phyloP scores from a whole-genome alignment of 2,797 vertebrate genomes.

The Knipowitschia caucasica region DNA sequence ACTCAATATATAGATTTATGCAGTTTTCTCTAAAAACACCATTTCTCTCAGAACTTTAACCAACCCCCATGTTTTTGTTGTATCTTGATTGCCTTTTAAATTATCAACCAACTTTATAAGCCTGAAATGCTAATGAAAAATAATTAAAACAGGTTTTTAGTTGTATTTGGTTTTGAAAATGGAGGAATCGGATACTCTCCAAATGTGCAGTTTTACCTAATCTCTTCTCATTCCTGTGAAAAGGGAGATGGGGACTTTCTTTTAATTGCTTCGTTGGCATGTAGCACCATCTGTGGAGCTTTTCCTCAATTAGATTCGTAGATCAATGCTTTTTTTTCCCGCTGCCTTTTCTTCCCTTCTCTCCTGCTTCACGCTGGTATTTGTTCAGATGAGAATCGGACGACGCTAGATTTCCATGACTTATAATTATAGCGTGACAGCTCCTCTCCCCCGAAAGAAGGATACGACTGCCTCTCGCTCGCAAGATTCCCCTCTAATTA shows the following conservation, averaged over 20 bases:
- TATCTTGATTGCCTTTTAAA: too few species aligned
- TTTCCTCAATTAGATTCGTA: slow-evolving; percentile 64
- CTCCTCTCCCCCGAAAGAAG: slow-evolving; percentile 33
- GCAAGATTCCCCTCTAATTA: slow-evolving; percentile 57
- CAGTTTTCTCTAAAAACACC: too few species aligned
- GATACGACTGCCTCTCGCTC: slow-evolving; percentile 18
- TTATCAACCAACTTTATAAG: too few species aligned
- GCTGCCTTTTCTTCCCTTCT: slow-evolving; percentile 8
- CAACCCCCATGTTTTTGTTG: too few species aligned
- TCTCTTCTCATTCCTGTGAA: slow-evolving; percentile 32
- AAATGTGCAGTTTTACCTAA: neutral
- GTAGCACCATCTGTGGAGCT: slow-evolving; percentile 65
- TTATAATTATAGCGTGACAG: slow-evolving; percentile 68
- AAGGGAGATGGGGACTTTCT: slow-evolving; percentile 14
- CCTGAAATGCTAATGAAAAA: too few species aligned
- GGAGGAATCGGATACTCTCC: neutral
- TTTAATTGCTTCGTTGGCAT: slow-evolving; percentile 62
- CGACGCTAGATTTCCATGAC: slow-evolving; percentile 38
- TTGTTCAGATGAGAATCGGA: slow-evolving; percentile 56
- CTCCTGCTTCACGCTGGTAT: slow-evolving; percentile 38
- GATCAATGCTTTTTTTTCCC: slow-evolving; percentile 53
- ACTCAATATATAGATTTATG: too few species aligned
- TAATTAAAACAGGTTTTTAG: too few species aligned
- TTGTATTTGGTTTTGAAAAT: too few species aligned
- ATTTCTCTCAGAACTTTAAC: too few species aligned